Evolutionary conservation across 1,140 invertebrate species (phyloP).

Genomic region (Laupala kohalensis): DNA sequence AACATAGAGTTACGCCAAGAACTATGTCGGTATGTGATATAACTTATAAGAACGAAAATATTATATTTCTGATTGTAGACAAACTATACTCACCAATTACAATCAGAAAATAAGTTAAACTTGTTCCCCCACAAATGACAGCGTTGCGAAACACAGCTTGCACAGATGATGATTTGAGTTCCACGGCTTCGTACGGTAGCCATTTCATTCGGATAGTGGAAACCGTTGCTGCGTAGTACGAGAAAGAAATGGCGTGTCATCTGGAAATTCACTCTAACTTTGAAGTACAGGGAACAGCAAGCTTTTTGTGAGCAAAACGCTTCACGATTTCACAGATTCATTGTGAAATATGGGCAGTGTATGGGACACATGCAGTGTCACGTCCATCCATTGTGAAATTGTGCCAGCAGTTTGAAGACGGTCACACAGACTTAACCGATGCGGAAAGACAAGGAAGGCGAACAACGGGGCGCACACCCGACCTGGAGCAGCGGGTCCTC

Average conservation of each 20-base stretch:
- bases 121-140: too few species aligned
- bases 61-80: too few species aligned
- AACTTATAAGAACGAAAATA: too few species aligned
- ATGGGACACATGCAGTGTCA: slow-evolving; percentile 2
- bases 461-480: neutral
- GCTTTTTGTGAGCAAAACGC: slow-evolving; percentile 1
- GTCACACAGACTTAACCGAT: neutral
- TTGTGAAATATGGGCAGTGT: neutral
- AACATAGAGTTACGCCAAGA: too few species aligned
- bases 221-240: too few species aligned
- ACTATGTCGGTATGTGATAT: too few species aligned
- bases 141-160: too few species aligned
- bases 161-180: too few species aligned
- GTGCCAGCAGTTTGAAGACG: neutral
- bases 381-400: neutral
- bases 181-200: too few species aligned
- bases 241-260: too few species aligned
- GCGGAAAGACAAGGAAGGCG: neutral
- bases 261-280: neutral
- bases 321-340: neutral
- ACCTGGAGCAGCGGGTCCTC: neutral
- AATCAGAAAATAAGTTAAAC: neutral
- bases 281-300: neutral
- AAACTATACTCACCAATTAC: too few species aligned
- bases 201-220: too few species aligned